These are phyloP conservation scores for Nasua narica DNA, from an alignment of 2,797 vertebrate genomes.

Conservation along the genomic window DNA sequence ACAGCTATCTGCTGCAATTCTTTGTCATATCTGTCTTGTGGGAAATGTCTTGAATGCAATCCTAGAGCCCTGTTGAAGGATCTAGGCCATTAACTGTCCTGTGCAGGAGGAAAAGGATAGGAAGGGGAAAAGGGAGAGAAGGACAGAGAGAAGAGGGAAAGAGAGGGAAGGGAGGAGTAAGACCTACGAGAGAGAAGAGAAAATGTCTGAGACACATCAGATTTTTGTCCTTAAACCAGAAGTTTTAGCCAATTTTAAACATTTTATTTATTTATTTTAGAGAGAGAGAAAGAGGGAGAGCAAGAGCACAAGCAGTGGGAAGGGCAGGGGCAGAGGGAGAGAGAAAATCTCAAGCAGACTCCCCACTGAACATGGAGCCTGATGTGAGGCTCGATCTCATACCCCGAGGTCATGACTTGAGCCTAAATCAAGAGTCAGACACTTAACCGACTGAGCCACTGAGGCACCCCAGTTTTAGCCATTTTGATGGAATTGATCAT, in stretches of 20 bases:
- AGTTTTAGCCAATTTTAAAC: background rate
- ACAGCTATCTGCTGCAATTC: background rate
- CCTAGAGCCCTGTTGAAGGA: background rate
- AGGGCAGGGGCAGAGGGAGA: background rate
- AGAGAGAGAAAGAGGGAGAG: background rate
- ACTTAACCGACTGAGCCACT: background rate
- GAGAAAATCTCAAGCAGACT: background rate
- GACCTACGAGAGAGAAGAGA: background rate
- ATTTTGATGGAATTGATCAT: background rate
- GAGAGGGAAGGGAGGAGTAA: background rate
- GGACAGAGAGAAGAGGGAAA: background rate
- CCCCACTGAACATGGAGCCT: background rate
- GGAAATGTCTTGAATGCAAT: background rate
- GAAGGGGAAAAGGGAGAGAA: background rate
- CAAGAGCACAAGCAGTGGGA: background rate
- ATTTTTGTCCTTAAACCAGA: background rate
- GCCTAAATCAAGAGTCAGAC: background rate
- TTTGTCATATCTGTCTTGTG: background rate
- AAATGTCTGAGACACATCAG: background rate
- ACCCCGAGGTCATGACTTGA: background rate
- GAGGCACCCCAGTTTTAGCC: background rate
- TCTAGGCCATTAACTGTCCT: background rate
- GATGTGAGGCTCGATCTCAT: background rate
- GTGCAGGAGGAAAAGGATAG: background rate
- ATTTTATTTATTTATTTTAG: background rate